Evolutionary conservation across 2,797 vertebrate genomes (phyloP).

Genomic region (Valencia hispanica): DNA sequence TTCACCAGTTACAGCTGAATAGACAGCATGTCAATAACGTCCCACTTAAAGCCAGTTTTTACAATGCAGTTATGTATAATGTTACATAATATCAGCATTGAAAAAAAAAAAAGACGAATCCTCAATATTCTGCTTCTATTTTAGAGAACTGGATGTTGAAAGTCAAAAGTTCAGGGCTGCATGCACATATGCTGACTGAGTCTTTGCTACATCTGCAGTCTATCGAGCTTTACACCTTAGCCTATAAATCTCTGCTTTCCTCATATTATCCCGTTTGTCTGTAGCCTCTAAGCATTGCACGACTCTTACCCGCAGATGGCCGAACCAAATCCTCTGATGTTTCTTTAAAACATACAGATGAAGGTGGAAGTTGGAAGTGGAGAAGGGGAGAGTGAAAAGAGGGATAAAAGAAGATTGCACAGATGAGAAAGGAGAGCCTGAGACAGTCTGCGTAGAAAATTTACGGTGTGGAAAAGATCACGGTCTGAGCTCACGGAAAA

Average conservation of each 20-base stretch:
- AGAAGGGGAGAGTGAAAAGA: neutral
- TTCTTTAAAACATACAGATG: neutral
- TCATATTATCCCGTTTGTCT: constrained; percentile 39
- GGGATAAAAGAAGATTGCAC: neutral
- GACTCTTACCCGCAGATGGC: constrained; percentile 8
- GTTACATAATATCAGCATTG: constrained; percentile 32
- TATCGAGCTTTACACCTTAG: constrained; percentile 38
- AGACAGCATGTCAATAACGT: constrained; percentile 1
- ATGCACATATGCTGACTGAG: constrained; percentile 5
- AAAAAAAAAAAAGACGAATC: constrained; percentile 9
- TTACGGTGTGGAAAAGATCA: neutral
- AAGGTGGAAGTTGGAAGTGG: neutral
- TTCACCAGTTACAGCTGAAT: constrained; percentile 3
- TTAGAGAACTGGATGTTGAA: constrained; percentile 12
- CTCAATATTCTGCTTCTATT: constrained; percentile 11
- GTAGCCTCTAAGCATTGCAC: constrained; percentile 15
- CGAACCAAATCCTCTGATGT: constrained; percentile 7
- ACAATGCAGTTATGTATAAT: constrained; percentile 18
- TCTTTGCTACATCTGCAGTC: constrained; percentile 39
- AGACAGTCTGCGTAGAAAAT: neutral
- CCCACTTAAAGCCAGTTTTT: constrained; percentile 1
- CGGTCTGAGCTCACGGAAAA: neutral
- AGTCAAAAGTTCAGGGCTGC: constrained; percentile 43
- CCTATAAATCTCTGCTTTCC: constrained; percentile 48
- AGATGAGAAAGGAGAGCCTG: neutral